Conservation (phyloP, 2,888 invertebrate species). For the Timandra comae region DNA sequence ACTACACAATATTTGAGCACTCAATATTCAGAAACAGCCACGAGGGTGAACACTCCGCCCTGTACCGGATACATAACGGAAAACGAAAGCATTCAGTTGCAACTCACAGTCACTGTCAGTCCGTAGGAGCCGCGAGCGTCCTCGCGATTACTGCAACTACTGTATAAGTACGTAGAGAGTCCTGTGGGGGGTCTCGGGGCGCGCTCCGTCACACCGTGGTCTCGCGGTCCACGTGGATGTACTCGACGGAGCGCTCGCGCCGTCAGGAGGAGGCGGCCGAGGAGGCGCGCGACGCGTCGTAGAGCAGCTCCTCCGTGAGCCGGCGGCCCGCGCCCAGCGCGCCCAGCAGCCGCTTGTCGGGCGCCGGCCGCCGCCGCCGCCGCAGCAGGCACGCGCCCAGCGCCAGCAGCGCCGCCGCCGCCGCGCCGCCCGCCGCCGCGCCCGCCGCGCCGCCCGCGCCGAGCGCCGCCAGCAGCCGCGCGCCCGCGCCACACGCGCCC, state of each 20-base stretch:
- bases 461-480: constrained; percentile 65
- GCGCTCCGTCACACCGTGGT: constrained; percentile 87
- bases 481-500: constrained; percentile 78
- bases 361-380: constrained; percentile 69
- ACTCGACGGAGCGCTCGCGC: constrained; percentile 92
- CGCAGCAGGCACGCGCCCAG: constrained; percentile 73
- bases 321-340: constrained; percentile 78
- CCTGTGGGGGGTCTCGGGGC: constrained; percentile 9
- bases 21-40: constrained; percentile 5
- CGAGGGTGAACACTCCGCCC: background rate
- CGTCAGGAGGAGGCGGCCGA: constrained; percentile 87
- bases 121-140: background rate
- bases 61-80: constrained; percentile 4
- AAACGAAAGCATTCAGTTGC: background rate
- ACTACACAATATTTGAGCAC: constrained; percentile 13
- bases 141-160: background rate
- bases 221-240: constrained; percentile 94
- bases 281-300: constrained; percentile 77
- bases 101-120: too few species aligned
- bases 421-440: constrained; percentile 50
- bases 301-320: constrained; percentile 82
- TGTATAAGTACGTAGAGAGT: background rate
- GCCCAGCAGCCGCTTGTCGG: constrained; percentile 78
- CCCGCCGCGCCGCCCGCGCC: constrained; percentile 80
- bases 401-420: constrained; percentile 67